Base-by-base conservation (phyloP, 2,888 invertebrate genomes). In the Drosophila rellima region DNA sequence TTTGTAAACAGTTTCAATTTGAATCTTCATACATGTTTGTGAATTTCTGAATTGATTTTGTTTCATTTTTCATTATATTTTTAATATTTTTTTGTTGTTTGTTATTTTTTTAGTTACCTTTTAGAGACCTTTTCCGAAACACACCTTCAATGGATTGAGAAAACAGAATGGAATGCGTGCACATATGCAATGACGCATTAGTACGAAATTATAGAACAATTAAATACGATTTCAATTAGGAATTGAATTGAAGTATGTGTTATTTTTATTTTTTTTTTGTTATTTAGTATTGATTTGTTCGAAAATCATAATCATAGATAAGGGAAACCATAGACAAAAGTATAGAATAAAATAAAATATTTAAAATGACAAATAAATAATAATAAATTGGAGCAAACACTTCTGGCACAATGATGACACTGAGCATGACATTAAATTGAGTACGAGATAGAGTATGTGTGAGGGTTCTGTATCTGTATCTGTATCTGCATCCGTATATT, bases 51-150 rank as follows among this genome's bases (percentile, higher is more conserved):
- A 81, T 78, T 88, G 76, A 77, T 81, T 76, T 85, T 74, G 70
- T 85, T 82, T 80, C 68, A 69, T 68, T 68, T 71, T 79, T 75
- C 35, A 65, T 74, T 76, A 76, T 73, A 66, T 73, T 77, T 74
- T 75, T 80, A 72, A 77, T 66, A 11, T 74, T 65, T 74, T 74
- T 80, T 80, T 71, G 73, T 81, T 63, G 47, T 51, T 68, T 68
- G 68, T 80, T 57, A 44, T 51, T 81, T 90, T 91, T 91, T 91
- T 95, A 95, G 95, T 96, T 96, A 96, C 96, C 97, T 97, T 96
- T 96, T 96, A 96, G 96, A 95, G 96, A 97, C 96, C 96, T 96
- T 96, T 97, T 97, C 96, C 97, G 96, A 96, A 96, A 97, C 95
- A 97, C 96, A 95, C 97, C 96, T 97, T 93, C 92, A 92, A 91